phyloP scores from a whole-genome alignment of 2,113 vertebrate genomes.

The Scatophagus argus region DNA sequence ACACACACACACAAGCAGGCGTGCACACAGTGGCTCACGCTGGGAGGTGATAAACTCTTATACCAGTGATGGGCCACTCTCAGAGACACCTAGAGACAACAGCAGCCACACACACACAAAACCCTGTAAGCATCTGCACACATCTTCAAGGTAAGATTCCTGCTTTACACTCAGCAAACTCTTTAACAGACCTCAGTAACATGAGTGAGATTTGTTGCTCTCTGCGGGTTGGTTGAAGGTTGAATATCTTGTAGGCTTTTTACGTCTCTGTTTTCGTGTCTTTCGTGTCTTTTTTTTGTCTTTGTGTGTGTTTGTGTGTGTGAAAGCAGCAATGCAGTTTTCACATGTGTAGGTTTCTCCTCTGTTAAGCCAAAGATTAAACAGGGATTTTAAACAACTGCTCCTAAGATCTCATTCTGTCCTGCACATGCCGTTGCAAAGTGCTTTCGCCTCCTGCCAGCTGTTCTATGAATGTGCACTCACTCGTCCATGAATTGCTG shows the following conservation, averaged over 20 bases:
- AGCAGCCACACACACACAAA: slow-evolving; percentile 7
- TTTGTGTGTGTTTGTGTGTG: background rate
- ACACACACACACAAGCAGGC: background rate
- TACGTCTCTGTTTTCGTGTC: background rate
- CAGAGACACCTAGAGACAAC: slow-evolving; percentile 38
- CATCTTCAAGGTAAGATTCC: slow-evolving; percentile 65
- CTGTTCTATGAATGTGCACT: slow-evolving; percentile 37
- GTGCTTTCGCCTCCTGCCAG: slow-evolving; percentile 32
- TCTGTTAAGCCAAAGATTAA: slow-evolving; percentile 17
- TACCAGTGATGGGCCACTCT: slow-evolving; percentile 21
- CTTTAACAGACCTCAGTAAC: background rate
- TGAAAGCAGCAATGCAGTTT: background rate
- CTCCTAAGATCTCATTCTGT: background rate
- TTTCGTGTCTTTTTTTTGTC: background rate
- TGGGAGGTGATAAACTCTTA: slow-evolving; percentile 54
- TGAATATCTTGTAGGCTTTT: slow-evolving; percentile 21
- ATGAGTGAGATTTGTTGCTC: background rate
- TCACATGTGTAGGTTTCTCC: background rate
- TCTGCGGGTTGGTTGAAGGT: background rate
- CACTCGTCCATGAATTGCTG: slow-evolving; percentile 11
- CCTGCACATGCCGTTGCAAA: background rate
- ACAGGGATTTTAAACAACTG: background rate
- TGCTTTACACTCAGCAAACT: background rate
- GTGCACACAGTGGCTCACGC: background rate
- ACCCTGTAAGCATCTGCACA: slow-evolving; percentile 28